These are phyloP conservation scores for Sarotherodon lohbergeri DNA, from an alignment of 2,113 vertebrate species.

Conservation along the genomic window DNA sequence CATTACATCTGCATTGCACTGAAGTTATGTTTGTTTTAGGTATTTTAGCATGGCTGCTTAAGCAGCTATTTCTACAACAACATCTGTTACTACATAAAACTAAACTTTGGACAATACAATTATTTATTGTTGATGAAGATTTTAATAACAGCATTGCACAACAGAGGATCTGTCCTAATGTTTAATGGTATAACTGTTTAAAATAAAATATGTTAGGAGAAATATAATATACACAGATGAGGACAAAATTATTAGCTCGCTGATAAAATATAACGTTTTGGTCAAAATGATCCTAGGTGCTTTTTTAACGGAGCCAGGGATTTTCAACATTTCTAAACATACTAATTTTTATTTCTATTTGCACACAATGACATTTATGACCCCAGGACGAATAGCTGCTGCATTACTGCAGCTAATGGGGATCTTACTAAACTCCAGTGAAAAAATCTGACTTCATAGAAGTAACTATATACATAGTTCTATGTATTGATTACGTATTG, in stretches of 20 bases:
- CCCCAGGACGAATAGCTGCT: not conserved
- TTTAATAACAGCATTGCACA: not conserved
- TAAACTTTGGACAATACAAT: not conserved
- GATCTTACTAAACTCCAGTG: not conserved
- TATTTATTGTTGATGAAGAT: not conserved
- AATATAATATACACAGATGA: not conserved
- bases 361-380: not conserved
- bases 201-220: not conserved
- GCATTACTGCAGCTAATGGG: not conserved
- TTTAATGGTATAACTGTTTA: not conserved
- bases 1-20: not conserved
- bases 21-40: not conserved
- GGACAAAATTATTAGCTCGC: not conserved
- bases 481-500: no score
- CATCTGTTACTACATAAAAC: not conserved
- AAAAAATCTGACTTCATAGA: not conserved
- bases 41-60: not conserved
- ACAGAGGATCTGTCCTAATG: not conserved
- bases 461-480: no score
- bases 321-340: not conserved
- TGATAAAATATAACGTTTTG: not conserved
- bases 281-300: not conserved
- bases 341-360: not conserved
- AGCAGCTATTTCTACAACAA: not conserved
- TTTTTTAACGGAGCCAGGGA: not conserved